A percentile compares a stretch with the other conserved stretches of the same genome.
phyloP scores from a whole-genome alignment of 2,888 invertebrate genomes.

The Meta bourneti region DNA sequence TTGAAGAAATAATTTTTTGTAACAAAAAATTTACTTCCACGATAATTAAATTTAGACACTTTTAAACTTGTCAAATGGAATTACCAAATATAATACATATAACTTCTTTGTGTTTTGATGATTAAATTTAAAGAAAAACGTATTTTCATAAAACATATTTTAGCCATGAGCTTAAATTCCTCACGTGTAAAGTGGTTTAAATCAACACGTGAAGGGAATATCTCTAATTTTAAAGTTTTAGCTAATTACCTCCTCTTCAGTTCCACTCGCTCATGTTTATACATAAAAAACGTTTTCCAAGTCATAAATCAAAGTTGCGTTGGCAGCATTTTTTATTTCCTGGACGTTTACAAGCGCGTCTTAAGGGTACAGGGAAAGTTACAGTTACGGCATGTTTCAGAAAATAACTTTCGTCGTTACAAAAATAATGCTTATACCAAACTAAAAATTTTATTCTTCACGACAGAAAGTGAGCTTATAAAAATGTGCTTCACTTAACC shows the following conservation, averaged over 20 bases:
- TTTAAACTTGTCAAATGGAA: too few species aligned
- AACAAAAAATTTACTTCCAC: too few species aligned
- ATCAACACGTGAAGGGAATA: too few species aligned
- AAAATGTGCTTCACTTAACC: not conserved
- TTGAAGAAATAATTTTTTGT: too few species aligned
- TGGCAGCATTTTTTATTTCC: not conserved
- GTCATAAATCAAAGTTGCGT: conserved; percentile 1
- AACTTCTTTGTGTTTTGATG: too few species aligned
- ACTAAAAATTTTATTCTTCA: not conserved
- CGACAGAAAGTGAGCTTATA: not conserved
- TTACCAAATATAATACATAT: too few species aligned
- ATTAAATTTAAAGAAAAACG: too few species aligned
- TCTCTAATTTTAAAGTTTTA: not conserved
- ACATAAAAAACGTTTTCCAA: not conserved
- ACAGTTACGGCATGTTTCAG: not conserved
- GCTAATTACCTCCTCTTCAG: not conserved
- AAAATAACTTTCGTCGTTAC: not conserved
- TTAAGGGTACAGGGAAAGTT: not conserved
- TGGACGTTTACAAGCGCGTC: not conserved
- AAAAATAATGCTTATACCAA: not conserved
- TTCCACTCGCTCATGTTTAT: not conserved
- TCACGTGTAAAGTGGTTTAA: too few species aligned
- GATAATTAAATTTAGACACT: too few species aligned
- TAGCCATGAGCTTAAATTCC: too few species aligned
- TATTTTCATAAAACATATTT: too few species aligned